These are phyloP conservation scores for Rhabdomys dilectus DNA, from an alignment of 2,113 vertebrate species.

Conservation along the genomic window DNA sequence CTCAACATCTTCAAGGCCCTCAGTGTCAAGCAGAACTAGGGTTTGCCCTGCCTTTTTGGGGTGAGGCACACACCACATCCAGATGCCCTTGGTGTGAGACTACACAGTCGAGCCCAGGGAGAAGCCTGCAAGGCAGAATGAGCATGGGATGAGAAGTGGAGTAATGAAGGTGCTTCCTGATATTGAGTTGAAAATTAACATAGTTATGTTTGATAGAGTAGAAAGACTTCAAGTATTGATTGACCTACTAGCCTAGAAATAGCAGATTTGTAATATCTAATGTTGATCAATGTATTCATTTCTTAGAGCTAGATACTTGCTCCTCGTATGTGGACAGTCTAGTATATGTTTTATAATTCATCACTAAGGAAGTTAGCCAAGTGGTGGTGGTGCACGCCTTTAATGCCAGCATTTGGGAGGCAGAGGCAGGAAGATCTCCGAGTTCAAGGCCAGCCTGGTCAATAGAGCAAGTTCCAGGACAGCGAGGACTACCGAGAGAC, in stretches of 20 bases:
- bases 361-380: background rate
- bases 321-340: background rate
- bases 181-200: background rate
- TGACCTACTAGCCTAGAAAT: background rate
- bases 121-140: constrained; percentile 78
- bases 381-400: too few species aligned
- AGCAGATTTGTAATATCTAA: background rate
- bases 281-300: background rate
- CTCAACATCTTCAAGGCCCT: constrained; percentile 82
- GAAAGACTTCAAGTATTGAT: background rate
- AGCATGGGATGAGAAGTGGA: background rate
- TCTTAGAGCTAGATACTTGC: background rate
- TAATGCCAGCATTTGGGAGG: too few species aligned
- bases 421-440: background rate
- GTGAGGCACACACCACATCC: constrained; percentile 86
- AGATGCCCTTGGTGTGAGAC: constrained; percentile 86
- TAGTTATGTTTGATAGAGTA: background rate
- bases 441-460: background rate
- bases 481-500: too few species aligned
- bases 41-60: constrained; percentile 61
- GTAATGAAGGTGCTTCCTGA: background rate
- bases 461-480: background rate
- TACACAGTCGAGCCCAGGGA: constrained; percentile 83
- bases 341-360: background rate
- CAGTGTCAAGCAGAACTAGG: constrained; percentile 84